Base-by-base conservation (phyloP, 2,113 vertebrate genomes). In the Buteo buteo region DNA sequence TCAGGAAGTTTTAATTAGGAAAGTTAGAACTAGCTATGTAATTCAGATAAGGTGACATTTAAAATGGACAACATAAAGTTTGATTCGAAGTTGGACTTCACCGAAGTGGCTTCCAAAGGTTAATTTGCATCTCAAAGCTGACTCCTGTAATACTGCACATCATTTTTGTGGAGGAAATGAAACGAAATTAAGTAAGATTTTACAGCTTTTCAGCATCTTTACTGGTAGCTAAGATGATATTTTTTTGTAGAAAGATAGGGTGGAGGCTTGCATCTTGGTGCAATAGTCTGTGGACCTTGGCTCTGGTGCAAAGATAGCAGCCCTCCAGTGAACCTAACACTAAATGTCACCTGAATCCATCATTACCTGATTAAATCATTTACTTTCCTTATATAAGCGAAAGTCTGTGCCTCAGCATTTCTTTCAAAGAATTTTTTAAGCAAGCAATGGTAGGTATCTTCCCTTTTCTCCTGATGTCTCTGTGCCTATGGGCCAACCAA, bases 281-380 rank as follows among this genome's bases (percentile, higher is more conserved):
- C 64, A 50, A 0, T 57, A 82, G 52, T 79, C 44, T 82, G 54
- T 95, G 88, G 83, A 94, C 98, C 95, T 98, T 98, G 98, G 97
- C 98, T 98, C 96, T 98, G 98, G 97, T 94, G 97, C 98, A 96
- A 98, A 97, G 96, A 98, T 98, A 98, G 98, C 98, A 99, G 26
- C 25, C 32, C 49, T 94, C 94, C 97, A 95, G 97, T 96, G 95
- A 98, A 98, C 98, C 92, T 97, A 98, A 97, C 98, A 96, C 98
- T 86, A 69, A 93, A 95, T 94, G 93, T 97, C 92, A 98, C 97
- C 98, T 98, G 98, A 98, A 98, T 98, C 97, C 98, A 98, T 98
- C 98, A 98, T 98, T 98, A 97, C 97, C 97, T 98, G 98, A 99
- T 98, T 98, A 98, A 98, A 98, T 98, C 95, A 97, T 98, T 98